phyloP scores from a whole-genome alignment of 2,888 invertebrate genomes.

The Geophilus truncorum region DNA sequence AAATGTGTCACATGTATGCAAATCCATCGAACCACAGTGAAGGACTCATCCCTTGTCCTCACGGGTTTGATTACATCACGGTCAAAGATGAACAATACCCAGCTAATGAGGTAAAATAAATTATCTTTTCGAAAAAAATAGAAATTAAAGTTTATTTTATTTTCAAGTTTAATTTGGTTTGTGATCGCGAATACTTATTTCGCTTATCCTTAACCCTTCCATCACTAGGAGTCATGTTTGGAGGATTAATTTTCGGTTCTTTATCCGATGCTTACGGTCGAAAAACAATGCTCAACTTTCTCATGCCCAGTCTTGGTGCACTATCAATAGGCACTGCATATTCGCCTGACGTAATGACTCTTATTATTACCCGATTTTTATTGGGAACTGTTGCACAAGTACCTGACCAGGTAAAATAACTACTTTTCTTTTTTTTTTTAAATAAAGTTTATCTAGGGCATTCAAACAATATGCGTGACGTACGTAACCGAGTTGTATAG shows the following conservation, averaged over 20 bases:
- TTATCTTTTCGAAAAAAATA: neutral
- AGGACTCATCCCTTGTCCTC: neutral
- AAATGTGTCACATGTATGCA: neutral
- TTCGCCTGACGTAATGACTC: neutral
- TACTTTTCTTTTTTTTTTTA: neutral
- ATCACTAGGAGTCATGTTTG: neutral
- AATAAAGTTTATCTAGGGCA: neutral
- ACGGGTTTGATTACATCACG: neutral
- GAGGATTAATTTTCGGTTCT: neutral
- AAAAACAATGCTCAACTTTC: neutral
- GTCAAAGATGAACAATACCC: neutral
- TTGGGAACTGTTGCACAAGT: neutral
- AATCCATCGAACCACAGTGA: constrained; percentile 10
- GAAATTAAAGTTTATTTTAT: no score
- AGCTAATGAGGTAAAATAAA: neutral
- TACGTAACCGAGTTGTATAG: neutral
- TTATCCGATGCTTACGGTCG: neutral
- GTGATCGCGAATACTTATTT: neutral
- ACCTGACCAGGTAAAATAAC: neutral
- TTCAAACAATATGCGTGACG: neutral
- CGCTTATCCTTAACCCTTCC: neutral
- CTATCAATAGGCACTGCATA: neutral
- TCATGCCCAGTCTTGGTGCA: neutral
- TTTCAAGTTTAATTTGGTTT: neutral
- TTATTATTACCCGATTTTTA: constrained; percentile 1